A percentile compares a stretch with the other conserved stretches of the same genome.
These are phyloP conservation scores for Bufotes viridis DNA, from an alignment of 2,797 vertebrate species.

Conservation along the genomic window DNA sequence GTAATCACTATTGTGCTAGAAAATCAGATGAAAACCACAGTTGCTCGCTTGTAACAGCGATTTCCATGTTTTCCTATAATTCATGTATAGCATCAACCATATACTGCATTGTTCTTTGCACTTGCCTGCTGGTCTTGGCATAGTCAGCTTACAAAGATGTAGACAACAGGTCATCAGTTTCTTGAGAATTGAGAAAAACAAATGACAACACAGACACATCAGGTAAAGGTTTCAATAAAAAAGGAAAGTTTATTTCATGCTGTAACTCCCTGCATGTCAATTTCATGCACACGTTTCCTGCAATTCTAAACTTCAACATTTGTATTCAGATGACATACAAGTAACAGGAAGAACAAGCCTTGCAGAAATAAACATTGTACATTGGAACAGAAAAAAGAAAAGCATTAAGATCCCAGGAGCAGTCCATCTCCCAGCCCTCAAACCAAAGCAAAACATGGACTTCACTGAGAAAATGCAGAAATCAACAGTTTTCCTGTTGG, in stretches of 20 bases:
- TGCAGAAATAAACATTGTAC: constrained; percentile 59
- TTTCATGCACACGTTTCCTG: constrained; percentile 62
- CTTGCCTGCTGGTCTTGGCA: too few species aligned
- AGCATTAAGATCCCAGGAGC: constrained; percentile 38
- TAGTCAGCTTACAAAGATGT: neutral
- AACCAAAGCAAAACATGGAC: constrained; percentile 42
- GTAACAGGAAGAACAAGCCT: constrained; percentile 61
- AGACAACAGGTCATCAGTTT: too few species aligned
- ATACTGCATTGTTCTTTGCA: neutral
- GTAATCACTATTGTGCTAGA: too few species aligned
- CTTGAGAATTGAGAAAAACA: constrained; percentile 5
- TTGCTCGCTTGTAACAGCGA: too few species aligned
- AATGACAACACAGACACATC: constrained; percentile 29
- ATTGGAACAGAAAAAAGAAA: constrained; percentile 34
- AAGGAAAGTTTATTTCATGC: constrained; percentile 64
- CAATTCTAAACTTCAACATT: constrained; percentile 62
- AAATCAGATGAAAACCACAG: too few species aligned
- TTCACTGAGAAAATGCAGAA: constrained; percentile 37
- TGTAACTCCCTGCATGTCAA: constrained; percentile 61
- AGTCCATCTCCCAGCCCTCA: constrained; percentile 30
- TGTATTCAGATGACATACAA: constrained; percentile 61
- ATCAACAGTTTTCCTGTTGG: constrained; percentile 15
- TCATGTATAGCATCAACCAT: neutral
- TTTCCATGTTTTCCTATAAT: neutral
- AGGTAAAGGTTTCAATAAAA: constrained; percentile 57